phyloP scores from a whole-genome alignment of 2,113 vertebrate species.

The Andinoacara biseriatus region DNA sequence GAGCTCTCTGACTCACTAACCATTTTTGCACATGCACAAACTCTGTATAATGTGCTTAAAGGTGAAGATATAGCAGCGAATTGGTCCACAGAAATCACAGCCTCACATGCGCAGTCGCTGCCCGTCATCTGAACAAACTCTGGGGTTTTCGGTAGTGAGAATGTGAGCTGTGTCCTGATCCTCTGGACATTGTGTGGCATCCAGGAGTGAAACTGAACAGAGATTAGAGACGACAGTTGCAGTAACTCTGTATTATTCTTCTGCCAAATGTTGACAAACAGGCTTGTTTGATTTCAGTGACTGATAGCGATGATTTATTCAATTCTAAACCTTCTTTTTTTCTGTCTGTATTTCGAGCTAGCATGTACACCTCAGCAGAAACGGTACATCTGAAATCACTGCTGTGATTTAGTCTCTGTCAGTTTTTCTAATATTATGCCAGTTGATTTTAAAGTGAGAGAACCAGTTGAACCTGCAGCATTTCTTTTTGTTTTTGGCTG shows the following conservation, averaged over 20 bases:
- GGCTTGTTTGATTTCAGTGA: not conserved
- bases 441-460: not conserved
- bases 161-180: not conserved
- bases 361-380: not conserved
- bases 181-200: too few species aligned
- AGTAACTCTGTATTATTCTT: slow-evolving; percentile 17
- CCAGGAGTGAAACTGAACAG: rapidly evolving
- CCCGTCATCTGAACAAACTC: not conserved
- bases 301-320: not conserved
- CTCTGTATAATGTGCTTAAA: not conserved
- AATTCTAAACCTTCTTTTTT: not conserved
- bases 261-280: not conserved
- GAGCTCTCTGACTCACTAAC: slow-evolving; percentile 54
- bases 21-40: not conserved
- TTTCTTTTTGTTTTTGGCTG: slow-evolving; percentile 67
- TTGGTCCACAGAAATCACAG: not conserved
- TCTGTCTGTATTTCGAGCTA: not conserved
- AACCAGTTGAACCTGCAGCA: not conserved
- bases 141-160: not conserved
- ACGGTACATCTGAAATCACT: not conserved
- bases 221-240: slow-evolving; percentile 40
- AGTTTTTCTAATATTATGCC: not conserved
- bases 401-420: not conserved
- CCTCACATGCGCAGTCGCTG: not conserved
- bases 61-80: not conserved